Conservation (phyloP, 2,113 vertebrate species). For the Poicephalus gulielmi region DNA sequence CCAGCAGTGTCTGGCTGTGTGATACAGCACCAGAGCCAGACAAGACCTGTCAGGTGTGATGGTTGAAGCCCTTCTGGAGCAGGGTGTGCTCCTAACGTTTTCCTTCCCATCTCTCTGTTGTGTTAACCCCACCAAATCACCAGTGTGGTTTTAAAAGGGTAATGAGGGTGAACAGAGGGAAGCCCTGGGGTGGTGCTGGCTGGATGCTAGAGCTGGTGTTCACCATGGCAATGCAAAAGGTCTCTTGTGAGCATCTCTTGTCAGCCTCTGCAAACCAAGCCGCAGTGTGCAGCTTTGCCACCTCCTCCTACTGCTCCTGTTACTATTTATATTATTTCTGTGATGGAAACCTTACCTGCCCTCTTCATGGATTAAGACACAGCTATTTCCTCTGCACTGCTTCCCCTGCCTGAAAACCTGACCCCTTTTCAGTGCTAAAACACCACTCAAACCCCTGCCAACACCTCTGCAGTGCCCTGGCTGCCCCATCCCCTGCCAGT, state of each 20-base stretch:
- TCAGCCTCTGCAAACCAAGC: neutral
- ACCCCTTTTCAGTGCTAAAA: neutral
- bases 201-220: neutral
- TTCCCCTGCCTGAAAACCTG: neutral
- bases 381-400: neutral
- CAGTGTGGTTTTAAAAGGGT: fast-evolving
- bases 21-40: fast-evolving
- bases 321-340: neutral
- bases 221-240: neutral
- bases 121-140: neutral
- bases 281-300: neutral
- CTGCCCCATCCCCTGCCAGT: neutral
- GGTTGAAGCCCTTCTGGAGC: neutral
- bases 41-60: neutral
- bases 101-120: neutral
- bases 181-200: neutral
- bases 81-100: fast-evolving
- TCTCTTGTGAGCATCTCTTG: neutral
- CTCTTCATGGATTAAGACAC: neutral
- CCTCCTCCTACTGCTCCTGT: neutral
- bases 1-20: neutral
- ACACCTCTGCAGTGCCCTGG: neutral
- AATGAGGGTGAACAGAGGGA: neutral
- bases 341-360: neutral
- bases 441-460: neutral